phyloP scores from a whole-genome alignment of 2,113 vertebrate genomes.

The Chionodraco myersi region DNA sequence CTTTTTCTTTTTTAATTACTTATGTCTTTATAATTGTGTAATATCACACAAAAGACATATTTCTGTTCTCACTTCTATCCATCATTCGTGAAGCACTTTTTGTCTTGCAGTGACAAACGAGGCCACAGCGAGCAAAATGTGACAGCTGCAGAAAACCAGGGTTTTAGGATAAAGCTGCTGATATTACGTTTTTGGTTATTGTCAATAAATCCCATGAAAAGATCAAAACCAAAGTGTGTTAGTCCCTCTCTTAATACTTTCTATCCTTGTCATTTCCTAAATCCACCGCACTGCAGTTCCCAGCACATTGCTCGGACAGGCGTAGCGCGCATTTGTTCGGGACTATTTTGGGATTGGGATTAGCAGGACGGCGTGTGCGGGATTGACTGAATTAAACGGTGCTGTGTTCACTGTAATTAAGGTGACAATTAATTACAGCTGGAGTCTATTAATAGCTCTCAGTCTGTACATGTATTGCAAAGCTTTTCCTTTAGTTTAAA shows the following conservation, averaged over 20 bases:
- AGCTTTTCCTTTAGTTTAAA: no score
- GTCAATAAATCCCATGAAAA: background rate
- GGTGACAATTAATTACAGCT: background rate
- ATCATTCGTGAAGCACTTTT: no score
- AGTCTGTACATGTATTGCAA: background rate
- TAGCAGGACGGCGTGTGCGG: background rate
- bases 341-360: background rate
- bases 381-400: conserved; percentile 2
- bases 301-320: background rate
- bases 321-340: background rate
- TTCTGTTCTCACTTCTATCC: no score
- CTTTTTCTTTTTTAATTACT: no score
- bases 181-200: background rate
- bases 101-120: no score
- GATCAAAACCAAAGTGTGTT: background rate
- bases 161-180: background rate
- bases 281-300: background rate
- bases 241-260: background rate
- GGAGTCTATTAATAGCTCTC: background rate
- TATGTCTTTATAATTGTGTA: no score
- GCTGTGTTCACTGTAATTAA: conserved; percentile 5
- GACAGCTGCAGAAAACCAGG: no score
- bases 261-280: background rate
- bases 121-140: no score
- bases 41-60: no score